phyloP scores from a whole-genome alignment of 2,797 vertebrate species.

The Spheniscus humboldti region DNA sequence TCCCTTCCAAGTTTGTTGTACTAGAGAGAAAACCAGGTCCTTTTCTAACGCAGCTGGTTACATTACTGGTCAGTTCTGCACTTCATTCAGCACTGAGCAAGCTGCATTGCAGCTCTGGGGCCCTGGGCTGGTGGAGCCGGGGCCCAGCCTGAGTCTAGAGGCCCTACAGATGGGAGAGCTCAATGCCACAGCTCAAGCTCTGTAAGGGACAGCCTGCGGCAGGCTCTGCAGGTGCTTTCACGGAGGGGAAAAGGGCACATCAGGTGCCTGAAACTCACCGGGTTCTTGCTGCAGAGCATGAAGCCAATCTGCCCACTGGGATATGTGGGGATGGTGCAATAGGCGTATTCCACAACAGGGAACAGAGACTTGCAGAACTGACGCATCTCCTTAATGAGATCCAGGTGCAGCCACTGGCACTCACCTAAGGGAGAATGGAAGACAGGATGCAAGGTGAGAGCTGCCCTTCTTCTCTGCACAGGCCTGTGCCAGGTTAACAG shows the following conservation, averaged over 20 bases:
- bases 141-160: neutral
- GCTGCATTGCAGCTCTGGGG: neutral
- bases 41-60: neutral
- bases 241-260: neutral
- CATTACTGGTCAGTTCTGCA: neutral
- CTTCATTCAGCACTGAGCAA: neutral
- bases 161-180: neutral
- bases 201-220: neutral
- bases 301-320: constrained; percentile 98
- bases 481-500: neutral
- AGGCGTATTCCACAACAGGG: constrained; percentile 93
- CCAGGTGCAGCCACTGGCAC: constrained; percentile 97
- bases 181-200: neutral
- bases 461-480: constrained; percentile 14
- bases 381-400: constrained; percentile 96
- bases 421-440: constrained; percentile 78
- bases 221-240: neutral
- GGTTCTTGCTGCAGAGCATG: constrained; percentile 97
- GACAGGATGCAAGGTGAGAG: neutral
- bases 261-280: constrained; percentile 76
- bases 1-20: neutral
- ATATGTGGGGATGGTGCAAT: constrained; percentile 96
- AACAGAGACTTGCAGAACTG: constrained; percentile 96
- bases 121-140: neutral
- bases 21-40: neutral